A percentile compares a stretch with the other conserved stretches of the same genome.
Evolutionary conservation across 2,113 vertebrate species (phyloP).

Genomic region (Vidua macroura): DNA sequence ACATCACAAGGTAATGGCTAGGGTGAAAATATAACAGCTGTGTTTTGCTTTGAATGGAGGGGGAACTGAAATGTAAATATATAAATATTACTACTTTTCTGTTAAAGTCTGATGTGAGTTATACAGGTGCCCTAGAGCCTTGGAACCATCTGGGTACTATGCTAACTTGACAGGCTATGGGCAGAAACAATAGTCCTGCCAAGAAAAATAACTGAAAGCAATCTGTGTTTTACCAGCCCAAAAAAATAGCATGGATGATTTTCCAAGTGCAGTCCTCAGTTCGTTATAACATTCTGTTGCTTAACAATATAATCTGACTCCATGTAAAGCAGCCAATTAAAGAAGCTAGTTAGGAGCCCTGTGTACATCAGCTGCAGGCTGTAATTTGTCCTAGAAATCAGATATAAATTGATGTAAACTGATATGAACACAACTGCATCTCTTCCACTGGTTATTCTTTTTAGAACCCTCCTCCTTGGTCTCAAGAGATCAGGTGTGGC

Average conservation of each 20-base stretch:
- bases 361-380: slow-evolving; percentile 48
- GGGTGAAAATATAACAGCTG: background rate
- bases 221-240: slow-evolving; percentile 12
- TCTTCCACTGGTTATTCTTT: background rate
- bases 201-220: slow-evolving; percentile 55
- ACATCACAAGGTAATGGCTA: background rate
- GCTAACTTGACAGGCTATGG: slow-evolving; percentile 27
- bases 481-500: background rate
- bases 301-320: slow-evolving; percentile 59
- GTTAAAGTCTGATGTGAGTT: slow-evolving; percentile 19
- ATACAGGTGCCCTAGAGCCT: slow-evolving; percentile 28
- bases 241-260: slow-evolving; percentile 28
- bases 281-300: slow-evolving; percentile 37
- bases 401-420: slow-evolving; percentile 49
- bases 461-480: background rate
- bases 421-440: slow-evolving; percentile 11
- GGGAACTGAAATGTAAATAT: slow-evolving; percentile 15
- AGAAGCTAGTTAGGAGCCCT: slow-evolving; percentile 23
- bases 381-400: slow-evolving; percentile 59
- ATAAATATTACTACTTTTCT: slow-evolving; percentile 34
- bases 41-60: slow-evolving; percentile 34
- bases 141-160: slow-evolving; percentile 37
- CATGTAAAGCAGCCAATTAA: slow-evolving; percentile 52
- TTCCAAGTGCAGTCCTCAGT: slow-evolving; percentile 34
- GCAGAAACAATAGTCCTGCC: slow-evolving; percentile 21